Evolutionary conservation across 1,140 invertebrate genomes (phyloP), one percentile per base, ranked within the genome.

Genomic region (Colletes latitarsis): DNA sequence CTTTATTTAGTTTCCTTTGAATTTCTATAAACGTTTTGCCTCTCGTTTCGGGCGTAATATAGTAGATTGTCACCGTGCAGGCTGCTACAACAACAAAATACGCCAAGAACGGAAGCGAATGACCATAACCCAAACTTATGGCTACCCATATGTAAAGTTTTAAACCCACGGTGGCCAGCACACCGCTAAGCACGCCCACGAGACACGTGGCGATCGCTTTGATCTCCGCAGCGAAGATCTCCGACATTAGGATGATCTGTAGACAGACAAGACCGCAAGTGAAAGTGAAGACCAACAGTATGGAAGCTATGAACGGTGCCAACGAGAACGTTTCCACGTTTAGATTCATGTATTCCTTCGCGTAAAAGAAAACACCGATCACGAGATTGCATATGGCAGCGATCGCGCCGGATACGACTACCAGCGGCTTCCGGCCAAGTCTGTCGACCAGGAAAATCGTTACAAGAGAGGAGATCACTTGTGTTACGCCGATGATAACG

Each of bases 41-140:
- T 91, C 97, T 97, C 0, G 96, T 97, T 93, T 98, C 97, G 0
- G 96, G 96, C 39, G 96, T 93, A 58, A 95, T 92, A 58, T 95
- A 82, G 0, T 95, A 87, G 5, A 96, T 94, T 17, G 96, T 58
- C 2, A 95, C 84, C 1, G 95, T 96, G 85, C 95, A 94, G 15
- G 58, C 0, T 41, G 64, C 77, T 4, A 81, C 53, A 10, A 82
- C 12, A 9, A 95, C 93, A 0, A 95, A 93, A 91, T 98, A 98
- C 39, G 95, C 92, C 93, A 96, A 96, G 91, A 96, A 97, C 49
- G 95, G 94, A 68, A 94, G 94, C 30, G 87, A 84, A 41, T 90
- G 84, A 88, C 97, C 95, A 30, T 95, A 94, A 49, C 94, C 95
- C 71, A 96, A 94, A 4, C 88, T 89, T 82, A 94, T 93, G 63